A percentile compares a stretch with the other conserved stretches of the same genome.
These are phyloP conservation scores for Hemibagrus wyckioides DNA, from an alignment of 2,113 vertebrate species.

Conservation along the genomic window DNA sequence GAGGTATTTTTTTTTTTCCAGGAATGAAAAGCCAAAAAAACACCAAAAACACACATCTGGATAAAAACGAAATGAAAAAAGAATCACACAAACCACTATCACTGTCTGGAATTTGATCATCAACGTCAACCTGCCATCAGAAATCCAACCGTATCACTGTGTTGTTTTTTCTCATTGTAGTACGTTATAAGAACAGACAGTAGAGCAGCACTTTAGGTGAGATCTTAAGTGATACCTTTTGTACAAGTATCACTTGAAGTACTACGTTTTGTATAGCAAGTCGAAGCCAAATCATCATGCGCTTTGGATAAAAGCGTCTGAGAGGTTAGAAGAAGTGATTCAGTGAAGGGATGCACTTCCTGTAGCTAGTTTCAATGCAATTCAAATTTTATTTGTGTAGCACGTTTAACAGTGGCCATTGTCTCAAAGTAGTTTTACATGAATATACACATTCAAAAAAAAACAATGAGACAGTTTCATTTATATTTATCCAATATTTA, in stretches of 20 bases:
- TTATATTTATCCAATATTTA: no score
- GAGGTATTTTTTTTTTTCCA: background rate
- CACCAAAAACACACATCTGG: background rate
- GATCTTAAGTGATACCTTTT: background rate
- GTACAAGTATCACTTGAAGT: no score
- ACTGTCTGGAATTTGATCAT: background rate
- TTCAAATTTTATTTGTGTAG: no score
- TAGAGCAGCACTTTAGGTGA: background rate
- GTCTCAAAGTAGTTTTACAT: no score
- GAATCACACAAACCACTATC: background rate
- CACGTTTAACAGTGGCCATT: no score
- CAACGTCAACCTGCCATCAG: background rate
- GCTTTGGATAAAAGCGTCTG: background rate
- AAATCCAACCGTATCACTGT: background rate
- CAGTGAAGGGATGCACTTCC: background rate
- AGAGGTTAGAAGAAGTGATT: background rate
- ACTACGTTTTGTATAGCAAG: background rate
- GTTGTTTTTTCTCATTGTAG: background rate
- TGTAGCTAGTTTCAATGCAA: background rate
- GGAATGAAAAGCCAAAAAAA: background rate
- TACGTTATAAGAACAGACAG: background rate
- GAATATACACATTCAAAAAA: no score
- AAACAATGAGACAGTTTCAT: no score
- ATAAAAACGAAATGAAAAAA: background rate
- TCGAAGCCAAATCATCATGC: background rate